These are phyloP conservation scores for Andricus quercusramuli DNA, from an alignment of 2,888 invertebrate species.

Conservation along the genomic window DNA sequence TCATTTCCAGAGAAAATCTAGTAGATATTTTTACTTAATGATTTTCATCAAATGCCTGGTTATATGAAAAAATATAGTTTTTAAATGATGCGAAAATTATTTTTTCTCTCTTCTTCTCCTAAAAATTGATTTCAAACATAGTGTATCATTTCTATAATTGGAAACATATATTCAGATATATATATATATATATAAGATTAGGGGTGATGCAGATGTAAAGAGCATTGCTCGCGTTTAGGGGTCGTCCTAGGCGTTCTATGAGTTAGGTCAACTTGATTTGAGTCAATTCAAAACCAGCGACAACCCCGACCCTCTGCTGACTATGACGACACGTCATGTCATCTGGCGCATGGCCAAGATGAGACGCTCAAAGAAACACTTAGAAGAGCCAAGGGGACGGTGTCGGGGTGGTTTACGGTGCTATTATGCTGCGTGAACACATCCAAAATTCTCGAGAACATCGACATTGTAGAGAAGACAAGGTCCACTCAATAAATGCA, in stretches of 20 bases:
- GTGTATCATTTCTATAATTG: not conserved
- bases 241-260: conserved; percentile 17
- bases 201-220: not conserved
- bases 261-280: conserved; percentile 43
- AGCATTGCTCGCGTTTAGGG: not conserved
- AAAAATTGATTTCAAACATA: too few species aligned
- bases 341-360: conserved; percentile 69
- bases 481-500: not conserved
- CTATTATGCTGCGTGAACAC: conserved; percentile 60
- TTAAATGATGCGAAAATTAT: not conserved
- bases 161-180: not conserved
- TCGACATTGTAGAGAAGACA: conserved; percentile 58
- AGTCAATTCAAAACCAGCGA: conserved; percentile 48
- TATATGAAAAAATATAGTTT: not conserved
- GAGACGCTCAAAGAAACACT: conserved; percentile 72
- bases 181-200: not conserved
- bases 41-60: not conserved
- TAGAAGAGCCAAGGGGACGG: conserved; percentile 58
- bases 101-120: too few species aligned
- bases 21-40: too few species aligned
- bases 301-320: conserved; percentile 54
- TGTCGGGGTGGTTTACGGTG: conserved; percentile 56
- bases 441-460: conserved; percentile 52
- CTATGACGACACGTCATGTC: conserved; percentile 73
- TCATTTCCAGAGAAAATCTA: not conserved